These are phyloP conservation scores for Chionoecetes opilio DNA, from an alignment of 1,140 invertebrate genomes.

Conservation along the genomic window DNA sequence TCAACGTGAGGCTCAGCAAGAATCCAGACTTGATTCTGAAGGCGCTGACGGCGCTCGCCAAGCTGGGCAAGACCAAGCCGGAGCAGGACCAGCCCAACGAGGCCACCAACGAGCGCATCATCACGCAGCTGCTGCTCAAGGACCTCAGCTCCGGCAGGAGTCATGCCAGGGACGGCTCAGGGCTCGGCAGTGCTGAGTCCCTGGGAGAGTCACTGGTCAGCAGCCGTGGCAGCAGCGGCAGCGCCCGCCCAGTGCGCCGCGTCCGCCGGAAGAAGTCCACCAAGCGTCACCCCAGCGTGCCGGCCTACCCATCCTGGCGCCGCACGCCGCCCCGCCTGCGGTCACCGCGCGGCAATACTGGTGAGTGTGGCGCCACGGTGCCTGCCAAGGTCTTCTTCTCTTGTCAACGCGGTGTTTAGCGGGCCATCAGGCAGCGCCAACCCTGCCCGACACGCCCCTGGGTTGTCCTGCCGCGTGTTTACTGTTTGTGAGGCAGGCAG, in stretches of 20 bases:
- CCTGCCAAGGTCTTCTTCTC: too few relatives aligned
- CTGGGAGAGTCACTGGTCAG: conserved; percentile 79
- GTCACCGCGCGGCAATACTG: conserved; percentile 66
- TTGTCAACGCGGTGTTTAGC: too few relatives aligned
- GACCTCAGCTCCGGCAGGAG: conserved; percentile 66
- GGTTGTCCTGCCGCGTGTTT: background rate
- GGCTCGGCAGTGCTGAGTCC: conserved; percentile 67
- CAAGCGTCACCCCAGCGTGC: conserved; percentile 75
- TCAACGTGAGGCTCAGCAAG: conserved; percentile 70
- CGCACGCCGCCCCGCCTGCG: conserved; percentile 67
- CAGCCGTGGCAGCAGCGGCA: conserved; percentile 77
- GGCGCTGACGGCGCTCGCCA: conserved; percentile 62
- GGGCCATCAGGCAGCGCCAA: too few relatives aligned
- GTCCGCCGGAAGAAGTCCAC: conserved; percentile 78
- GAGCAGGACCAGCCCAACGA: conserved; percentile 54
- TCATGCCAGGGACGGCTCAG: conserved; percentile 50
- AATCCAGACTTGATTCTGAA: conserved; percentile 77
- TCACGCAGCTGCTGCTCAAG: conserved; percentile 79
- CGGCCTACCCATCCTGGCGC: conserved; percentile 80
- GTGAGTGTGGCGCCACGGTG: conserved; percentile 45
- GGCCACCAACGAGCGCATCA: conserved; percentile 75
- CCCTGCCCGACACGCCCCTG: too few relatives aligned
- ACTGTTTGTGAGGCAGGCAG: too few relatives aligned
- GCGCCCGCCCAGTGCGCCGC: conserved; percentile 47
- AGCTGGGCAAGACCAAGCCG: conserved; percentile 62